phyloP scores from a whole-genome alignment of 2,888 invertebrate species.

The Timandra comae region DNA sequence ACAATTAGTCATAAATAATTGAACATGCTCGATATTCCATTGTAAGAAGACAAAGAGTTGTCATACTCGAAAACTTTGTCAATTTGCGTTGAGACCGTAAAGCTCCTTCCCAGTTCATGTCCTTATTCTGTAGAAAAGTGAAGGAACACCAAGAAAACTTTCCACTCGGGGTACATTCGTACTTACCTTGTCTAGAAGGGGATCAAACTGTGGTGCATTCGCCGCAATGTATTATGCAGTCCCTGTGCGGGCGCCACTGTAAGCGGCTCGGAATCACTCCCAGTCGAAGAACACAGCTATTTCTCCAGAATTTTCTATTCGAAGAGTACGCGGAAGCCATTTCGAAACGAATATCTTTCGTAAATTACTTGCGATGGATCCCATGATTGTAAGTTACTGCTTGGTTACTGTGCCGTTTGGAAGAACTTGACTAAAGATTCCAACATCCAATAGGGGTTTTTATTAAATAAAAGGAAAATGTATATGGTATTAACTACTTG shows the following conservation, averaged over 20 bases:
- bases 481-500: too few relatives aligned
- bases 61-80: slow-evolving; percentile 65
- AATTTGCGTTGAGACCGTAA: slow-evolving; percentile 63
- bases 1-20: slow-evolving; percentile 68
- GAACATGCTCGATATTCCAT: slow-evolving; percentile 60
- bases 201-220: slow-evolving; percentile 75
- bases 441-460: too few relatives aligned
- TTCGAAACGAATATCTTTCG: slow-evolving; percentile 48
- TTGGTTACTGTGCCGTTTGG: slow-evolving; percentile 28
- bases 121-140: slow-evolving; percentile 61
- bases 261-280: slow-evolving; percentile 69
- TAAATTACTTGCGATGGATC: slow-evolving; percentile 50
- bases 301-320: slow-evolving; percentile 57
- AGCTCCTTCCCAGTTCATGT: slow-evolving; percentile 61
- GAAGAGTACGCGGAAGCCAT: slow-evolving; percentile 51
- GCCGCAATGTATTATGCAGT: slow-evolving; percentile 74
- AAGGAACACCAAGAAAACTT: slow-evolving; percentile 66
- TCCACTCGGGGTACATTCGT: slow-evolving; percentile 54
- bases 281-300: slow-evolving; percentile 50
- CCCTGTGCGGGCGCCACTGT: slow-evolving; percentile 51
- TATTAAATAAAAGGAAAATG: too few relatives aligned
- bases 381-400: slow-evolving; percentile 45
- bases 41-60: slow-evolving; percentile 63
- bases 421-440: too few relatives aligned
- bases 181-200: slow-evolving; percentile 73